phyloP scores from a whole-genome alignment of 2,888 invertebrate genomes.

The Oscheius myriophilus region DNA sequence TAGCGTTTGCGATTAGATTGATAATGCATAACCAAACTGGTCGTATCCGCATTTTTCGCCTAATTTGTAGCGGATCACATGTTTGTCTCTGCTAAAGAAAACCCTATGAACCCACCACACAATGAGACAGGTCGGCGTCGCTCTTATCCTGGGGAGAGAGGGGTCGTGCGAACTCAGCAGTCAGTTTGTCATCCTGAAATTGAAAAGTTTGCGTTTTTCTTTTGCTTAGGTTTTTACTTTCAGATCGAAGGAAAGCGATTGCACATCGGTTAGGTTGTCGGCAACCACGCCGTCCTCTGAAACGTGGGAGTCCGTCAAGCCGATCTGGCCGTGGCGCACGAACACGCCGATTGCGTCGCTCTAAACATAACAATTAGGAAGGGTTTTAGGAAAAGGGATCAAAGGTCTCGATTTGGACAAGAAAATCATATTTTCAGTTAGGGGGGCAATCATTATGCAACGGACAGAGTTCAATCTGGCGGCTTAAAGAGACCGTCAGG shows the following conservation, averaged over 20 bases:
- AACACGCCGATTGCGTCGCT: constrained; percentile 52
- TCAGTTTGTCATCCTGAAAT: constrained; percentile 40
- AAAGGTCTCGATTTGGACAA: too few species aligned
- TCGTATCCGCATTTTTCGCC: too few species aligned
- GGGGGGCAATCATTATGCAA: not conserved
- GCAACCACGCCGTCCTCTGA: constrained; percentile 48
- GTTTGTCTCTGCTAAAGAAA: too few species aligned
- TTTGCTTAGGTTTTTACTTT: constrained; percentile 4
- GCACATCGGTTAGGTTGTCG: constrained; percentile 54
- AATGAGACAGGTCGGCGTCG: constrained; percentile 38
- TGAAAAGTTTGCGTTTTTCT: constrained; percentile 19
- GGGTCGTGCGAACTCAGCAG: constrained; percentile 47
- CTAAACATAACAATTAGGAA: constrained; percentile 31
- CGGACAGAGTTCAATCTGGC: too few species aligned
- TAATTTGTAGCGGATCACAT: too few species aligned
- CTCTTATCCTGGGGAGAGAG: constrained; percentile 31
- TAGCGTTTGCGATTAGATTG: too few species aligned
- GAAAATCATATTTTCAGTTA: not conserved
- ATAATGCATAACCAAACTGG: too few species aligned
- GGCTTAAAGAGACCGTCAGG: too few species aligned
- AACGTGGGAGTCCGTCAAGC: constrained; percentile 50
- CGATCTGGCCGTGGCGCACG: constrained; percentile 54
- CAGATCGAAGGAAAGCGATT: constrained; percentile 47
- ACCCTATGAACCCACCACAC: constrained; percentile 30
- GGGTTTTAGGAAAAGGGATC: not conserved